Conservation (phyloP, 2,888 invertebrate genomes). For the Phlogophora meticulosa region DNA sequence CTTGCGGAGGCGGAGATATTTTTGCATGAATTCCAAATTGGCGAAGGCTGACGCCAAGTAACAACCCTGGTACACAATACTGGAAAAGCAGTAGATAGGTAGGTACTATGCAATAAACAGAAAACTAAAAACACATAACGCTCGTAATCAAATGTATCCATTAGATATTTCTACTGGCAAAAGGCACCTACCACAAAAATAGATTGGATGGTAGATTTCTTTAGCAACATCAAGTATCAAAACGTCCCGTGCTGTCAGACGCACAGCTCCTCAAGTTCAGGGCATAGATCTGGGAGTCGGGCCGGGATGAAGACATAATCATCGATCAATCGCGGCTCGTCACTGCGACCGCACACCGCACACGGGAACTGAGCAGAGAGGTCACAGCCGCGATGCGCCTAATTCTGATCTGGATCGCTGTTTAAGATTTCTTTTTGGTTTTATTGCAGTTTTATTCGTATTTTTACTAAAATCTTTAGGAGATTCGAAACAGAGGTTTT, state of each 20-base stretch:
- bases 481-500: no score
- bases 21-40: no score
- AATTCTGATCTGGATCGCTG: slow-evolving; percentile 47
- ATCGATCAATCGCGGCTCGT: slow-evolving; percentile 86
- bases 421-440: background rate
- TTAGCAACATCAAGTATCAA: slow-evolving; percentile 56
- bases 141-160: no score
- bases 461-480: background rate
- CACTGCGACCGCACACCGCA: slow-evolving; percentile 86
- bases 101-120: no score
- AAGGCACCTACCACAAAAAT: no score
- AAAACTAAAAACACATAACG: no score
- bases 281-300: slow-evolving; percentile 68
- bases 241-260: slow-evolving; percentile 13
- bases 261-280: slow-evolving; percentile 46
- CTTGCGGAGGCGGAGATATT: no score
- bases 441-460: slow-evolving; percentile 3
- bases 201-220: no score
- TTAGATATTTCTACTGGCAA: no score
- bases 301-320: slow-evolving; percentile 84
- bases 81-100: no score
- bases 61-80: no score
- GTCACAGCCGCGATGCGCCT: slow-evolving; percentile 65
- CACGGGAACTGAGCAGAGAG: slow-evolving; percentile 65
- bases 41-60: no score